phyloP scores from a whole-genome alignment of 2,888 invertebrate species.

The Elmis aenea region DNA sequence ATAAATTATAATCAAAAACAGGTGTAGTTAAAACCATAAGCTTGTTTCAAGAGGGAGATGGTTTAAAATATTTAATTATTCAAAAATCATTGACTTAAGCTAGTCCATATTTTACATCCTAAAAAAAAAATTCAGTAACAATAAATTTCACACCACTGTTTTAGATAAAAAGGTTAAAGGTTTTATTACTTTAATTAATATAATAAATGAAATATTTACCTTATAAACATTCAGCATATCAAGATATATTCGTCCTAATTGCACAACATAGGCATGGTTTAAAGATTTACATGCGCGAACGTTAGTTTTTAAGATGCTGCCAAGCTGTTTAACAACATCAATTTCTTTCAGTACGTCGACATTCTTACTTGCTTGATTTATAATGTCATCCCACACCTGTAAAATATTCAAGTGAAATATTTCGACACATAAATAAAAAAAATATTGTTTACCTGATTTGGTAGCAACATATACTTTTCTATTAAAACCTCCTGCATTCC shows the following conservation, averaged over 20 bases:
- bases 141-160: no score
- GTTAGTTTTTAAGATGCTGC: constrained; percentile 97
- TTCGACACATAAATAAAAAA: background rate
- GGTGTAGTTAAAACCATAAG: no score
- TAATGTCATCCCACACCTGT: constrained; percentile 91
- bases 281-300: constrained; percentile 98
- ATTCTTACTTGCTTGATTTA: constrained; percentile 93
- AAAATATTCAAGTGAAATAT: constrained; percentile 24
- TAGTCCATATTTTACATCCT: no score
- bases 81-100: no score
- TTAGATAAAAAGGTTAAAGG: no score
- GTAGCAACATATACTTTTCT: constrained; percentile 95
- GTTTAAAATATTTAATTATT: no score
- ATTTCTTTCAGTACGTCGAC: constrained; percentile 94
- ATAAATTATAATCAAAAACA: no score
- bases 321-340: constrained; percentile 94
- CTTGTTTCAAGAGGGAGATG: no score
- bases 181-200: no score
- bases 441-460: constrained; percentile 70
- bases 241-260: constrained; percentile 93
- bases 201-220: constrained; percentile 48
- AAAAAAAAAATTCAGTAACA: no score
- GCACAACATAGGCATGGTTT: constrained; percentile 91
- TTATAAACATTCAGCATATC: constrained; percentile 99
- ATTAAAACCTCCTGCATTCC: constrained; percentile 90